Conservation (phyloP, 2,797 vertebrate species). For the Cottoperca gobio region DNA sequence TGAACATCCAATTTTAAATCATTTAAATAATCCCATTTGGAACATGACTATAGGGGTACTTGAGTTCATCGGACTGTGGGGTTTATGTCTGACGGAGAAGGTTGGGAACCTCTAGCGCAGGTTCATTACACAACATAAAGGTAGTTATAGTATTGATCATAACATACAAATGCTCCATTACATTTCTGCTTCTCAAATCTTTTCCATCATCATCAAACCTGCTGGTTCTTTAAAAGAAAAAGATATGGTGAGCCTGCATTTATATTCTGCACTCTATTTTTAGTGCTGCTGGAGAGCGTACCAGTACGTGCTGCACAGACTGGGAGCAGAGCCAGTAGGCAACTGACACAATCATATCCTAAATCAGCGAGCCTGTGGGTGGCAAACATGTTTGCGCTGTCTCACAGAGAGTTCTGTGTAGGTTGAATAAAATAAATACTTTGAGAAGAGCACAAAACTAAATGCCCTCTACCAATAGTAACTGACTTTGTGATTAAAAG, state of each 20-base stretch:
- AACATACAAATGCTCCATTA: background rate
- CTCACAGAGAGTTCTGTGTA: conserved; percentile 36
- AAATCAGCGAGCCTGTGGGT: conserved; percentile 59
- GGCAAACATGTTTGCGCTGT: conserved; percentile 46
- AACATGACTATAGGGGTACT: background rate
- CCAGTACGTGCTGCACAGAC: conserved; percentile 49
- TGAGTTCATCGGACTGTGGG: background rate
- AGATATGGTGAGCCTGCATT: conserved; percentile 13
- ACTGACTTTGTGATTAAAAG: background rate
- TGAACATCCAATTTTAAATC: background rate
- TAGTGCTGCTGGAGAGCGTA: conserved; percentile 35
- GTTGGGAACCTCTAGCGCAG: background rate
- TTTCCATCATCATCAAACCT: conserved; percentile 5
- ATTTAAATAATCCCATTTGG: background rate
- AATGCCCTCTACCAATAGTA: background rate
- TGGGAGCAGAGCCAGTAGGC: conserved; percentile 60
- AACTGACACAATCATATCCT: conserved; percentile 66
- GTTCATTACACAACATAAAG: background rate
- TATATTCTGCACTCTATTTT: conserved; percentile 57
- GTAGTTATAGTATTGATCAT: background rate
- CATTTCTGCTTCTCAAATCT: conserved; percentile 5
- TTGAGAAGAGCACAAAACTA: conserved; percentile 32
- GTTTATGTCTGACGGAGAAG: background rate
- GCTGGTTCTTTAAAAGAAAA: conserved; percentile 12
- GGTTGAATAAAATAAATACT: conserved; percentile 42